A percentile compares a stretch with the other conserved stretches of the same genome.
Conservation (phyloP, 1,140 invertebrate species). For the Drosophila kanapiae region DNA sequence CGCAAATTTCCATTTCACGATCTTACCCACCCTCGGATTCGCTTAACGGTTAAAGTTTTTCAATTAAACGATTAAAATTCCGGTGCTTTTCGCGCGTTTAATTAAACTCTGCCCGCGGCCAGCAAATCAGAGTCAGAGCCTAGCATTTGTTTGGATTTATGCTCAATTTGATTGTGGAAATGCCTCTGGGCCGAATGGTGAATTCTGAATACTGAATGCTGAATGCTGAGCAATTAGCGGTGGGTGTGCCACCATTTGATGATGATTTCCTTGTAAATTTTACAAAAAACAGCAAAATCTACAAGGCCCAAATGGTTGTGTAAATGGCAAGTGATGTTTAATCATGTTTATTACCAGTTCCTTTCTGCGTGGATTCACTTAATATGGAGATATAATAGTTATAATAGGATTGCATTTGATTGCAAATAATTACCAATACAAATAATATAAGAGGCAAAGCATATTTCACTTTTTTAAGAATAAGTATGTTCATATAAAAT, state of each 20-base stretch:
- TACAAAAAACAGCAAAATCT: background rate
- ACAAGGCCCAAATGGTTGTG: background rate
- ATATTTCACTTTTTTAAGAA: background rate
- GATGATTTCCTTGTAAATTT: slow-evolving; percentile 39
- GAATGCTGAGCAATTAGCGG: slow-evolving; percentile 26
- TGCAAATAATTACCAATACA: background rate
- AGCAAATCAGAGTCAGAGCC: slow-evolving; percentile 32
- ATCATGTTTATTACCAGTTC: slow-evolving; percentile 4
- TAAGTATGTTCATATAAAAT: background rate
- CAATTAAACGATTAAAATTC: slow-evolving; percentile 76
- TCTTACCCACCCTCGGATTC: slow-evolving; percentile 1
- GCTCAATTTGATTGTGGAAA: slow-evolving; percentile 75
- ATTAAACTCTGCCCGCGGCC: slow-evolving; percentile 60
- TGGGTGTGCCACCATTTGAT: slow-evolving; percentile 24
- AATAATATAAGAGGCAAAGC: background rate
- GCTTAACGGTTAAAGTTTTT: slow-evolving; percentile 67
- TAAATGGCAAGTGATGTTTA: background rate
- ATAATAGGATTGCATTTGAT: background rate
- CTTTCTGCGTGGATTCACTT: background rate
- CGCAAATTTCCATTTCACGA: slow-evolving; percentile 31
- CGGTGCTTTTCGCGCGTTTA: slow-evolving; percentile 52
- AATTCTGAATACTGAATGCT: background rate
- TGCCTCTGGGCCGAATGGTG: slow-evolving; percentile 35
- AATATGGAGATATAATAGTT: background rate
- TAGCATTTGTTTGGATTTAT: slow-evolving; percentile 72